Conservation (phyloP, 2,888 invertebrate species). For the Andrena bicolor region DNA sequence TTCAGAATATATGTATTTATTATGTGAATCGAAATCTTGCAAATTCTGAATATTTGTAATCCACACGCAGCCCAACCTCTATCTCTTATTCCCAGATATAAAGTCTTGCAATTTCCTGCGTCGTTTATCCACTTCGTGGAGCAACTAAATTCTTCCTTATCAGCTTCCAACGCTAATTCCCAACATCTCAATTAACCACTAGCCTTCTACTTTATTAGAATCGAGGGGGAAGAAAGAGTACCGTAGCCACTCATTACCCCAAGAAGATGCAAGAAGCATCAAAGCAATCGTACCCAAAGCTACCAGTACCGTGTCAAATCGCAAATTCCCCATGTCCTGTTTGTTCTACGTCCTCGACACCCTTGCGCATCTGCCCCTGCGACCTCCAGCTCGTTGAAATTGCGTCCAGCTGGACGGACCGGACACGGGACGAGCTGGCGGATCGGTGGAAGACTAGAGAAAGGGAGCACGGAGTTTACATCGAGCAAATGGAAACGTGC, state of each 20-base stretch:
- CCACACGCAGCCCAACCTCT: too few relatives aligned
- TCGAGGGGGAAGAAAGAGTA: background rate
- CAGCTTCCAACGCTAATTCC: too few relatives aligned
- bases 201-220: too few relatives aligned
- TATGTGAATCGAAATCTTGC: background rate
- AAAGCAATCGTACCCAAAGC: background rate
- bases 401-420: slow-evolving; percentile 37
- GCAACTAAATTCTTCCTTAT: too few relatives aligned
- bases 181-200: too few relatives aligned
- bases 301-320: background rate
- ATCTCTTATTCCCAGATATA: too few relatives aligned
- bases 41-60: background rate
- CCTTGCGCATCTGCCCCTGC: slow-evolving; percentile 5
- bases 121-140: too few relatives aligned
- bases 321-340: background rate
- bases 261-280: background rate
- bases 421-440: slow-evolving; percentile 6
- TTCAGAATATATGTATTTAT: too few relatives aligned
- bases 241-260: background rate
- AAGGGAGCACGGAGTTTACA: slow-evolving; percentile 62
- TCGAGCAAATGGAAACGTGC: slow-evolving; percentile 77
- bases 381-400: slow-evolving; percentile 15
- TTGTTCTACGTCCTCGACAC: background rate
- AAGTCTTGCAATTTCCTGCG: too few relatives aligned
- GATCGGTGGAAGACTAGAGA: slow-evolving; percentile 13